These are phyloP conservation scores for Clistopyga incitator DNA, from an alignment of 2,888 invertebrate genomes.

Conservation along the genomic window DNA sequence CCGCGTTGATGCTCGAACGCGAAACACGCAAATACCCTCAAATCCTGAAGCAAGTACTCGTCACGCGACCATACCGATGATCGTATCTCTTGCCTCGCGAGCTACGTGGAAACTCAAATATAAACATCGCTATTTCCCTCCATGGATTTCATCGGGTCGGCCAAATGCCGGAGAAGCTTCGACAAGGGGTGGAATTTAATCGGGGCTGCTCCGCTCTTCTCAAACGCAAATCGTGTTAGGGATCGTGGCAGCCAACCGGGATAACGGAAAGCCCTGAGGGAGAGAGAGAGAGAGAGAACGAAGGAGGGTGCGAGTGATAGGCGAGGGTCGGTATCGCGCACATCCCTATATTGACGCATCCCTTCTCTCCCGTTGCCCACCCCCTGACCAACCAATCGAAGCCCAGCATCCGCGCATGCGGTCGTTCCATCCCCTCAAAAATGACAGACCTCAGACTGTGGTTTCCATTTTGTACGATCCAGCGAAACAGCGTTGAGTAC, in stretches of 20 bases:
- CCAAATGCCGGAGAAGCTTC: constrained; percentile 24
- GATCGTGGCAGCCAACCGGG: constrained; percentile 53
- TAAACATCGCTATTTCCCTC: constrained; percentile 33
- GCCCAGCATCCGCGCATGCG: constrained; percentile 83
- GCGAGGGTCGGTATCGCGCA: constrained; percentile 58
- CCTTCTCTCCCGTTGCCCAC: constrained; percentile 69
- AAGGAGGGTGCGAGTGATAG: constrained; percentile 32
- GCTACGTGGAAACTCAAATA: constrained; percentile 4
- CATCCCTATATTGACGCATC: constrained; percentile 79
- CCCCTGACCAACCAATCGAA: constrained; percentile 79
- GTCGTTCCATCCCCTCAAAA: constrained; percentile 54
- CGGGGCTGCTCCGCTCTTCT: constrained; percentile 12
- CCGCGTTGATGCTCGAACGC: constrained; percentile 31
- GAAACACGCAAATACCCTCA: constrained; percentile 49
- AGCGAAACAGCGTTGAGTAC: background rate
- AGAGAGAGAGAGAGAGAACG: constrained; percentile 11
- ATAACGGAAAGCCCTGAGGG: constrained; percentile 49
- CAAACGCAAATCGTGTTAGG: constrained; percentile 40
- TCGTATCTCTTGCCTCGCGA: constrained; percentile 2
- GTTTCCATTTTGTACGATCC: constrained; percentile 76
- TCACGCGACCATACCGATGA: constrained; percentile 44
- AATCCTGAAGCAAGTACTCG: constrained; percentile 13
- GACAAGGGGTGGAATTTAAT: constrained; percentile 53
- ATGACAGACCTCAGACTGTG: constrained; percentile 30
- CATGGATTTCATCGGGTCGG: constrained; percentile 37